Percentiles rank a stretch among this genome's conserved stretches.
Conservation (phyloP, 2,113 vertebrate species). For the Aspiorhynchus laticeps region DNA sequence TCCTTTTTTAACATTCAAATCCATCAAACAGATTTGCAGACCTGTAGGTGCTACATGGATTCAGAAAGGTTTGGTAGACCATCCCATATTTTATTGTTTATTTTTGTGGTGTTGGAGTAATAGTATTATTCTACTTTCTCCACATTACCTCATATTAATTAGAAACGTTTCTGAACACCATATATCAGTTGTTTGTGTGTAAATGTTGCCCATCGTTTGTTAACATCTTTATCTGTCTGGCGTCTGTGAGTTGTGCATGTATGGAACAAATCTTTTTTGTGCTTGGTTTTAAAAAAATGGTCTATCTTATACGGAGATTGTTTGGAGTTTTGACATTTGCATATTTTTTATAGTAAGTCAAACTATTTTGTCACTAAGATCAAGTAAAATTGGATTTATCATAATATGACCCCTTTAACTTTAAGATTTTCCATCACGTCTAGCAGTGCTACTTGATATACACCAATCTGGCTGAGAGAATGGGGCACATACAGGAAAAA, state of each 20-base stretch:
- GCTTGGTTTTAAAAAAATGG: neutral
- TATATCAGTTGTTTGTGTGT: neutral
- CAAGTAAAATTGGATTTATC: neutral
- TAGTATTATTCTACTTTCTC: neutral
- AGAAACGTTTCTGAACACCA: neutral
- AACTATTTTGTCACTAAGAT: neutral
- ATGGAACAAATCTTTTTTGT: neutral
- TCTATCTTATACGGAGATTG: neutral
- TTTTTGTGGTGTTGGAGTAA: neutral
- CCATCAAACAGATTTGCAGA: neutral
- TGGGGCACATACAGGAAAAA: constrained; percentile 51
- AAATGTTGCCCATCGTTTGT: neutral
- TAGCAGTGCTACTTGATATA: neutral
- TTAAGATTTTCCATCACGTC: neutral
- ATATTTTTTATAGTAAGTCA: neutral
- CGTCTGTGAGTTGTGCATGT: neutral
- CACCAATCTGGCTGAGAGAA: constrained; percentile 31
- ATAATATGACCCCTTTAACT: neutral
- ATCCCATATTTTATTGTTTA: neutral
- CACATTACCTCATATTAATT: neutral
- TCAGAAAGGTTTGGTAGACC: neutral
- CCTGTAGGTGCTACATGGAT: neutral
- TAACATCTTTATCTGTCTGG: neutral
- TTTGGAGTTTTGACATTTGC: neutral
- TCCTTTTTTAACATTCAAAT: neutral